Percentiles rank a stretch among this genome's conserved stretches.
These are phyloP conservation scores for Eristalis tenax DNA, from an alignment of 2,888 invertebrate species.

Conservation along the genomic window DNA sequence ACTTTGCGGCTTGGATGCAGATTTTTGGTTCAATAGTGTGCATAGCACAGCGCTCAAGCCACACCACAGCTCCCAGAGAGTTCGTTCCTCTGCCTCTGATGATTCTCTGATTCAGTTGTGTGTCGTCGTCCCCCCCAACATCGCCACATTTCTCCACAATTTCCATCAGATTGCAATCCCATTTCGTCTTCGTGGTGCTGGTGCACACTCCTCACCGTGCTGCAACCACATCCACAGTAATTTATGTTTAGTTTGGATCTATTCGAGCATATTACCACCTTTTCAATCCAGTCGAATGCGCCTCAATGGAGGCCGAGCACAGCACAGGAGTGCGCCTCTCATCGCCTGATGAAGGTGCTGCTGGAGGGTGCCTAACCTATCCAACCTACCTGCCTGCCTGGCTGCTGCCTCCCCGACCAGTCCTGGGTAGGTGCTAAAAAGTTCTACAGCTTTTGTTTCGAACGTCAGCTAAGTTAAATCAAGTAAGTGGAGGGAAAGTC, in stretches of 20 bases:
- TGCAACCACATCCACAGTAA: conserved; percentile 48
- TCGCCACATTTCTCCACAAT: neutral
- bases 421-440: conserved; percentile 55
- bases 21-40: conserved; percentile 38
- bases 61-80: conserved; percentile 12
- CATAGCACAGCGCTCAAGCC: too few relatives aligned
- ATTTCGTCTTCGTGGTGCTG: conserved; percentile 34
- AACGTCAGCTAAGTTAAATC: conserved; percentile 18
- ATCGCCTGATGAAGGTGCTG: conserved; percentile 1
- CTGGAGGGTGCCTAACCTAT: neutral
- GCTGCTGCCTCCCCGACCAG: neutral
- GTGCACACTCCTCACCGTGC: neutral
- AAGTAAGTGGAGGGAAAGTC: neutral
- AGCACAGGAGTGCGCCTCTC: conserved; percentile 24
- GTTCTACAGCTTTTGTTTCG: conserved; percentile 66
- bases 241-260: conserved; percentile 71
- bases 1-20: conserved; percentile 62
- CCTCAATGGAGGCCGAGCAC: conserved; percentile 30
- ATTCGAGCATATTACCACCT: conserved; percentile 71
- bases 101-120: conserved; percentile 53
- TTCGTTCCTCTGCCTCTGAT: conserved; percentile 8
- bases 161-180: conserved; percentile 46
- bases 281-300: conserved; percentile 70
- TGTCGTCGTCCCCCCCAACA: neutral
- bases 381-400: neutral